Percentiles rank a stretch among this genome's conserved stretches.
These are phyloP conservation scores for Siniperca undulata DNA, from an alignment of 2,797 vertebrate genomes.

Conservation along the genomic window DNA sequence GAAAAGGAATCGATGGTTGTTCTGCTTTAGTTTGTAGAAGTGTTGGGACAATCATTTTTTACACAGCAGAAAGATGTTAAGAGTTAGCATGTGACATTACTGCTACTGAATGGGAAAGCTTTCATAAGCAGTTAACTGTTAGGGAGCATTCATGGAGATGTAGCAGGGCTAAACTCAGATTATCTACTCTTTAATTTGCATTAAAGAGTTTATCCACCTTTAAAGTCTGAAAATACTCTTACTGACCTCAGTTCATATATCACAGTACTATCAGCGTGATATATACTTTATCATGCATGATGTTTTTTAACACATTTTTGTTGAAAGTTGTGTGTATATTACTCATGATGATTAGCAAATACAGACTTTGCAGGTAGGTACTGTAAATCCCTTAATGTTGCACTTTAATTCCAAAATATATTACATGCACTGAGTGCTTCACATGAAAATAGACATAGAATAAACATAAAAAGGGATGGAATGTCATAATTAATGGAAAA, in stretches of 20 bases:
- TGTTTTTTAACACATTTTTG: not conserved
- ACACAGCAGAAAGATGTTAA: slow-evolving; percentile 33
- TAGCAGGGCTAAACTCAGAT: not conserved
- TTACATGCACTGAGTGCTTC: no score
- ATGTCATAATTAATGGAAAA: no score
- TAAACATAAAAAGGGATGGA: no score
- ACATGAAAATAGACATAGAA: no score
- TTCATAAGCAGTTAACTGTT: not conserved
- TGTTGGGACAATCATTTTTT: slow-evolving; percentile 31
- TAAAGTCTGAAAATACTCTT: not conserved
- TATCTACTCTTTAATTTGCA: not conserved
- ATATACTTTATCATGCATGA: not conserved
- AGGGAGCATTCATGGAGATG: not conserved
- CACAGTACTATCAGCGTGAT: not conserved
- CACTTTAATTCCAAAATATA: slow-evolving; percentile 7
- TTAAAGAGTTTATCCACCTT: not conserved
- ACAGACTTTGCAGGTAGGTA: not conserved
- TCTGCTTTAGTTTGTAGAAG: slow-evolving; percentile 43
- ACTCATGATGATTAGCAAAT: not conserved
- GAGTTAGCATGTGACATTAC: slow-evolving; percentile 16
- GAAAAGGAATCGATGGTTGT: slow-evolving; percentile 50
- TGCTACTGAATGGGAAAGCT: not conserved
- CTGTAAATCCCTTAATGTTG: slow-evolving; percentile 1
- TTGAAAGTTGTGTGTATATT: not conserved
- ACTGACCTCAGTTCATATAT: not conserved